Base-by-base conservation (phyloP, 2,888 invertebrate species). In the Deladenus siricidicola region DNA sequence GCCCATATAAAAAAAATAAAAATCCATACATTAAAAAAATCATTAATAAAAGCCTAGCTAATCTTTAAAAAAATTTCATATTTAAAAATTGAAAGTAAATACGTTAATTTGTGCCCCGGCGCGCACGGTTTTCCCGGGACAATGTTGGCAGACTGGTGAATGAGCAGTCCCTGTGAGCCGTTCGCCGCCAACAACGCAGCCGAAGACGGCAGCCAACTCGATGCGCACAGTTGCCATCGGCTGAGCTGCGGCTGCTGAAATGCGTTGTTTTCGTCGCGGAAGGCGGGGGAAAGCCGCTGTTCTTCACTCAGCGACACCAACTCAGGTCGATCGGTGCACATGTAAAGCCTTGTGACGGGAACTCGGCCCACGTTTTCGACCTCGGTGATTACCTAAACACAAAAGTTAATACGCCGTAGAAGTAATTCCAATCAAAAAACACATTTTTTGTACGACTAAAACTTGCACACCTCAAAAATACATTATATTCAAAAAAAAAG, bases 311-410 rank as follows among this genome's bases (percentile, higher is more conserved):
- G 49, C 14, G 57, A 39, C 17, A 60, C 56, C 29, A 56, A 29
- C 24, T 60, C 60, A 17, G 58, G 44, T 17, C 29, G 48, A 45
- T 60, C 48, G 14, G 58, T 45, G 21, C 60, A 21, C 21, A 60
- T 19, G 2, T 59, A 45, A 2, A 60, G 19, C 8, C 39, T 14
- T 6, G 21, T 49, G 4, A 60, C 42, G 8, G 39, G 48, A 14
- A 60, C 26, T n/a, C 28, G 23, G 39, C 59, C 50, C 14, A 39
- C 59, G 47, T 60, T 60, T 14, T 60, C 60, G 19, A 60, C n/a
- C 28, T 45, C 29, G 23, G 48, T 48, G n/a, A 60, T 30, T 17
- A 60, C n/a, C n/a, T n/a, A n/a, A n/a, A n/a, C n/a, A n/a, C n/a
- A n/a, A n/a, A n/a, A n/a, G n/a, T n/a, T n/a, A n/a, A n/a, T n/a